phyloP scores from a whole-genome alignment of 2,113 vertebrate genomes.

The Corapipo altera region DNA sequence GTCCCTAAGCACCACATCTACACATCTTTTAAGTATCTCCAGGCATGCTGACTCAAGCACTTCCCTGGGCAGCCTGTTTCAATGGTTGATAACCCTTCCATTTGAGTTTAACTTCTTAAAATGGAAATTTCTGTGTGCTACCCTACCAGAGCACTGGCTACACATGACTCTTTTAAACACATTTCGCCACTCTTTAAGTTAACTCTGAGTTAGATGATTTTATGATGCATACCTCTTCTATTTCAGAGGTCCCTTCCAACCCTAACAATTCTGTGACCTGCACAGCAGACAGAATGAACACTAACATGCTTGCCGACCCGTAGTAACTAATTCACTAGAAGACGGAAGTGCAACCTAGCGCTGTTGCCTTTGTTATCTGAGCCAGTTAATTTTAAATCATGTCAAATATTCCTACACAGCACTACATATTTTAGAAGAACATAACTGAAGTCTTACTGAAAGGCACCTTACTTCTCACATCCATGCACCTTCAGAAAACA shows the following conservation, averaged over 20 bases:
- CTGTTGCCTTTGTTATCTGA: not conserved
- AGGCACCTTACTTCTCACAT: conserved; percentile 15
- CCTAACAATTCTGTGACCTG: not conserved
- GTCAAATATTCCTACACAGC: not conserved
- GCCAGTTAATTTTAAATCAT: not conserved
- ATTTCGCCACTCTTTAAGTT: not conserved
- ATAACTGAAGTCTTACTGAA: not conserved
- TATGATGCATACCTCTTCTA: not conserved
- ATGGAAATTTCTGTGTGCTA: not conserved
- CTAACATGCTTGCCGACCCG: not conserved
- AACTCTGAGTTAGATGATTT: not conserved
- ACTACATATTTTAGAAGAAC: not conserved
- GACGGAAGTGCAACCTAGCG: not conserved
- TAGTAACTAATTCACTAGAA: not conserved
- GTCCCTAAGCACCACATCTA: not conserved
- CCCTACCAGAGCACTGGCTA: not conserved
- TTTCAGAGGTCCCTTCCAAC: not conserved
- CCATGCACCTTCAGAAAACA: not conserved
- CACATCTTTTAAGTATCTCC: not conserved
- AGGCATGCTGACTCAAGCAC: not conserved
- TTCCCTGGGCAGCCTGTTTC: not conserved
- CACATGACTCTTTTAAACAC: not conserved
- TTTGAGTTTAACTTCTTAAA: not conserved
- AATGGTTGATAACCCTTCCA: not conserved
- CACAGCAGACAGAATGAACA: not conserved